Conservation (phyloP, 2,797 vertebrate genomes). For the Chelidonichthys spinosus region DNA sequence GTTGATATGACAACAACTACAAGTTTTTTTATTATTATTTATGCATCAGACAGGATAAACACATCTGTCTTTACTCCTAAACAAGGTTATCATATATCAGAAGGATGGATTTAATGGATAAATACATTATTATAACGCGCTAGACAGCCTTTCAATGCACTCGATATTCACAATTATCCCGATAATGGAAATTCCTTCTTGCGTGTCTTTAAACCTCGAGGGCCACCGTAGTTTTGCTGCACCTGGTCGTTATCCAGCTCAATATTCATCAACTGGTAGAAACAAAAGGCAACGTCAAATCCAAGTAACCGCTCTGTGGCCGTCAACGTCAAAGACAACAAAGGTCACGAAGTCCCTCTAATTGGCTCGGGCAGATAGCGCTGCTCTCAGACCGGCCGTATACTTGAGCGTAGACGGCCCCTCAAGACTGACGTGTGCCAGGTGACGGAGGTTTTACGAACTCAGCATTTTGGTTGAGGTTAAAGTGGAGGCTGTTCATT, state of each 20-base stretch:
- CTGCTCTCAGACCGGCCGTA: conserved; percentile 29
- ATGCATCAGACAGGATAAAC: no score
- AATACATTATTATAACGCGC: no score
- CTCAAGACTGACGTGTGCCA: conserved; percentile 42
- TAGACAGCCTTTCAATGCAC: no score
- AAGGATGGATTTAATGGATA: no score
- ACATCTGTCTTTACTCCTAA: no score
- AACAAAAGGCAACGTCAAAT: conserved; percentile 13
- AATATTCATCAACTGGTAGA: neutral
- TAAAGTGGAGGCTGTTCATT: conserved; percentile 65
- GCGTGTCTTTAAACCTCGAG: neutral
- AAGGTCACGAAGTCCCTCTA: conserved; percentile 1
- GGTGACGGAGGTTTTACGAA: conserved; percentile 46
- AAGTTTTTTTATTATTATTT: neutral
- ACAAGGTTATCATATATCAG: no score
- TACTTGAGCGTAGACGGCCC: conserved; percentile 46
- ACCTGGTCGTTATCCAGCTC: neutral
- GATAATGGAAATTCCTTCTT: neutral
- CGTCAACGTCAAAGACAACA: conserved; percentile 35
- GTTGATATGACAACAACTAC: neutral
- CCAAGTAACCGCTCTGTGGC: neutral
- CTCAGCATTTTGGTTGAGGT: conserved; percentile 59
- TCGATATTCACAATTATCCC: no score
- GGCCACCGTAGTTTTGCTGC: conserved; percentile 5
- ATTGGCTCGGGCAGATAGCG: conserved; percentile 4